Percentiles rank a stretch among this genome's conserved stretches.
These are phyloP conservation scores for Calidris pygmaea DNA, from an alignment of 2,113 vertebrate genomes.

Conservation along the genomic window DNA sequence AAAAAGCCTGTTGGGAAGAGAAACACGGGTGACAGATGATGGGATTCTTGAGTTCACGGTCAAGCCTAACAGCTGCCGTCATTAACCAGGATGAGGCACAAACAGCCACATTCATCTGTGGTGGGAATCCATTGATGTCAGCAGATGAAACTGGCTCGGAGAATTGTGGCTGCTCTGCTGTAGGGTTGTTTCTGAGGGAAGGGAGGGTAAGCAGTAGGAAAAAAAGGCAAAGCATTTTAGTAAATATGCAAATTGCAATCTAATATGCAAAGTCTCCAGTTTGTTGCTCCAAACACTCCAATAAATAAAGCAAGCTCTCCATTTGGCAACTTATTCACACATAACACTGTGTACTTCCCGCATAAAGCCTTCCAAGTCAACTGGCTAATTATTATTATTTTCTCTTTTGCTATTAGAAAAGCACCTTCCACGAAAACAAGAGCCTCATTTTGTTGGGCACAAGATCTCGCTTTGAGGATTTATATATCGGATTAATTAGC, in stretches of 20 bases:
- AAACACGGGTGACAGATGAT: background rate
- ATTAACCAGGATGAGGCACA: background rate
- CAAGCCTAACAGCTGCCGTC: conserved; percentile 21
- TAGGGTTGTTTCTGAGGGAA: background rate
- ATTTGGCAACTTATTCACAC: conserved; percentile 1
- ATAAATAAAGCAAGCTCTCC: conserved; percentile 42
- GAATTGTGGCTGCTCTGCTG: background rate
- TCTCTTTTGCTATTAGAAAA: conserved; percentile 21
- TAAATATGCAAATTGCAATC: conserved; percentile 49
- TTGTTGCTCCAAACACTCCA: conserved; percentile 34
- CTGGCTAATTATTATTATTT: conserved; percentile 56
- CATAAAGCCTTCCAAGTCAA: conserved; percentile 37
- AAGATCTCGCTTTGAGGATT: conserved; percentile 21
- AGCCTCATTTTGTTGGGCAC: conserved; percentile 1
- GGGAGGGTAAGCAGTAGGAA: background rate
- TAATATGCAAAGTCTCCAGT: conserved; percentile 27
- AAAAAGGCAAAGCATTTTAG: conserved; percentile 14
- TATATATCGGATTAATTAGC: conserved; percentile 39
- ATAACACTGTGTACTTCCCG: background rate
- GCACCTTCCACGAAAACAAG: conserved; percentile 15
- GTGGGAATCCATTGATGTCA: conserved; percentile 10
- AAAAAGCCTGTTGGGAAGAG: background rate
- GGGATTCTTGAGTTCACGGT: background rate
- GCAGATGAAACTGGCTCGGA: background rate
- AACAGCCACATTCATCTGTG: conserved; percentile 15